Conservation (phyloP, 2,113 vertebrate species). For the Raja brachyura region DNA sequence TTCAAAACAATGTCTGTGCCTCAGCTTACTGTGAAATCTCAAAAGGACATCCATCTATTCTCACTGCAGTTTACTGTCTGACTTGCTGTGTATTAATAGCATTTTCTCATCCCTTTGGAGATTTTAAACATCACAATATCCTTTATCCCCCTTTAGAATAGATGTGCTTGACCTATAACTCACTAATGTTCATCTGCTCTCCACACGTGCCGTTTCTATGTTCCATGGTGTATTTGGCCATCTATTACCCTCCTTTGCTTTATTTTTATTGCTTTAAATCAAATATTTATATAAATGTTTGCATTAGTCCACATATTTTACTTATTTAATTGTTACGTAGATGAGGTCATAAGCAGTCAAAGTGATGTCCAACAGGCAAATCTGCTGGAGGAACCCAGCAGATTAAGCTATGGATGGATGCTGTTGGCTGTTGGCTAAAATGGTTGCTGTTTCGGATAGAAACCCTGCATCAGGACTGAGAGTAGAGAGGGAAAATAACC, state of each 20-base stretch:
- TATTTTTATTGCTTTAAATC: not conserved
- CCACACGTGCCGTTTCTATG: too few species aligned
- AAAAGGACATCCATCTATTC: not conserved
- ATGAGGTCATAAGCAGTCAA: not conserved
- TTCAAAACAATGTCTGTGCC: not conserved
- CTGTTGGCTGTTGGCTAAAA: too few species aligned
- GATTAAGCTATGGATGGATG: too few species aligned
- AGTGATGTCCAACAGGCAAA: not conserved
- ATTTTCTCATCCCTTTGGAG: not conserved
- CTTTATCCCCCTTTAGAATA: not conserved
- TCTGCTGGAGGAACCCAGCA: too few species aligned
- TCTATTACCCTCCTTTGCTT: not conserved
- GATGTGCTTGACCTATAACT: not conserved
- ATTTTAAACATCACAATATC: not conserved
- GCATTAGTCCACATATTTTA: not conserved
- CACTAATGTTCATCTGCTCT: not conserved
- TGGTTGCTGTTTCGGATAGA: too few species aligned
- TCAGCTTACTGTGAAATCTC: not conserved
- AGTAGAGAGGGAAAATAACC: too few species aligned
- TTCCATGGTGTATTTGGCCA: not conserved
- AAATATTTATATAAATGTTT: not conserved
- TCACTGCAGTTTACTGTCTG: not conserved
- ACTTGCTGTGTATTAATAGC: not conserved
- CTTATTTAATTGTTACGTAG: not conserved
- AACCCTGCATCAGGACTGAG: too few species aligned